phyloP scores from a whole-genome alignment of 2,797 vertebrate genomes.

The Lagocephalus sceleratus region DNA sequence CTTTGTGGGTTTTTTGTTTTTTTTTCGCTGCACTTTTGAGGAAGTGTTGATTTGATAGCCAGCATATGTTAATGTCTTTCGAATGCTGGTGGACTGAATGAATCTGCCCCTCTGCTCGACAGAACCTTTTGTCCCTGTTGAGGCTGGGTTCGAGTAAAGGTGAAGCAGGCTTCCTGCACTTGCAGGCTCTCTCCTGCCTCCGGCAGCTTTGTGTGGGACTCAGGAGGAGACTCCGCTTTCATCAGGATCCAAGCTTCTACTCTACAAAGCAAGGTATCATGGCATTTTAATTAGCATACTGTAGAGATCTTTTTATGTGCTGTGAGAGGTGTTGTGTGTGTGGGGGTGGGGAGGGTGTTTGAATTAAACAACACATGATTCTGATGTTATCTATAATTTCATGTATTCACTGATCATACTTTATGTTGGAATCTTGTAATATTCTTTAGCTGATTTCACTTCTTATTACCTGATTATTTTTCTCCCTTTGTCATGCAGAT shows the following conservation, averaged over 20 bases:
- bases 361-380: too few relatives aligned
- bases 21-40: slow-evolving; percentile 30
- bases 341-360: too few relatives aligned
- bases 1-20: slow-evolving; percentile 30
- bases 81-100: not conserved
- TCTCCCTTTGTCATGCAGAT: slow-evolving; percentile 64
- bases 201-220: slow-evolving; percentile 84
- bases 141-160: slow-evolving; percentile 78
- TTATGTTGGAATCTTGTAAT: too few relatives aligned
- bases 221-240: slow-evolving; percentile 86
- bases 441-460: too few relatives aligned
- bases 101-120: slow-evolving; percentile 31
- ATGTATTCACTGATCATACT: too few relatives aligned
- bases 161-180: slow-evolving; percentile 78
- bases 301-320: slow-evolving; percentile 1
- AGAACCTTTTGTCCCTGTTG: slow-evolving; percentile 88
- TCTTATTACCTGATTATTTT: too few relatives aligned
- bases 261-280: slow-evolving; percentile 84
- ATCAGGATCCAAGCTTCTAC: slow-evolving; percentile 90
- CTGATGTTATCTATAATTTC: too few relatives aligned
- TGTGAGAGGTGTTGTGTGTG: not conserved
- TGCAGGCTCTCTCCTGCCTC: slow-evolving; percentile 85
- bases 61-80: not conserved
- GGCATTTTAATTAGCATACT: slow-evolving; percentile 8
- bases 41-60: not conserved